Conservation (phyloP, 2,113 vertebrate genomes). For the Bucco capensis region DNA sequence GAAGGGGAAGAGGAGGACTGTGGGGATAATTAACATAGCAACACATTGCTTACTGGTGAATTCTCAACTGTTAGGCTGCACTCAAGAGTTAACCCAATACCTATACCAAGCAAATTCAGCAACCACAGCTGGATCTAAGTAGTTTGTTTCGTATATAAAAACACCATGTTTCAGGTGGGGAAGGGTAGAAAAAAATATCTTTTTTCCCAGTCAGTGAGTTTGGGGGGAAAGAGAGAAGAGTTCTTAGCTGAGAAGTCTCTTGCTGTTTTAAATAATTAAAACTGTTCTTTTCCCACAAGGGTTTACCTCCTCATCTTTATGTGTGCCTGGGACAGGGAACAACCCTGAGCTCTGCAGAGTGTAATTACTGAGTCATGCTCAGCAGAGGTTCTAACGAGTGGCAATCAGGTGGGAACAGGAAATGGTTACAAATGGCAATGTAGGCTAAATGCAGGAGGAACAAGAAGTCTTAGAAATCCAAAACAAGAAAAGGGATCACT, state of each 20-base stretch:
- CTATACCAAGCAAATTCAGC: neutral
- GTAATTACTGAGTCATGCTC: constrained; percentile 8
- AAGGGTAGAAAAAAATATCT: neutral
- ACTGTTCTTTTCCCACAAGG: neutral
- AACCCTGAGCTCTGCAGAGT: neutral
- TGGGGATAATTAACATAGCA: neutral
- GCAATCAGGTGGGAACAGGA: constrained; percentile 24
- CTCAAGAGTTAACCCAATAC: neutral
- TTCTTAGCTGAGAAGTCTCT: neutral
- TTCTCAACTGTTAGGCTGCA: neutral
- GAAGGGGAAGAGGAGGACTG: neutral
- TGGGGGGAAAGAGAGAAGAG: neutral
- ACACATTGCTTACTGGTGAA: neutral
- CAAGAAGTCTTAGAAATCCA: constrained; percentile 11
- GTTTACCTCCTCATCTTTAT: neutral
- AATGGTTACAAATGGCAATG: constrained; percentile 8
- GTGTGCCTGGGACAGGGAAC: neutral
- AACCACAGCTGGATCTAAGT: neutral
- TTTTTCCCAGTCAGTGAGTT: neutral
- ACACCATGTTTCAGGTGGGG: neutral
- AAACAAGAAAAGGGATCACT: neutral
- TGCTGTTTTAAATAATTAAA: constrained; percentile 30
- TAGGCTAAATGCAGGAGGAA: neutral
- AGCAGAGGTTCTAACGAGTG: constrained; percentile 18
- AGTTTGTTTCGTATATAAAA: neutral